A percentile compares a stretch with the other conserved stretches of the same genome.
phyloP scores from a whole-genome alignment of 2,797 vertebrate species.

The Corythornis leucogaster region DNA sequence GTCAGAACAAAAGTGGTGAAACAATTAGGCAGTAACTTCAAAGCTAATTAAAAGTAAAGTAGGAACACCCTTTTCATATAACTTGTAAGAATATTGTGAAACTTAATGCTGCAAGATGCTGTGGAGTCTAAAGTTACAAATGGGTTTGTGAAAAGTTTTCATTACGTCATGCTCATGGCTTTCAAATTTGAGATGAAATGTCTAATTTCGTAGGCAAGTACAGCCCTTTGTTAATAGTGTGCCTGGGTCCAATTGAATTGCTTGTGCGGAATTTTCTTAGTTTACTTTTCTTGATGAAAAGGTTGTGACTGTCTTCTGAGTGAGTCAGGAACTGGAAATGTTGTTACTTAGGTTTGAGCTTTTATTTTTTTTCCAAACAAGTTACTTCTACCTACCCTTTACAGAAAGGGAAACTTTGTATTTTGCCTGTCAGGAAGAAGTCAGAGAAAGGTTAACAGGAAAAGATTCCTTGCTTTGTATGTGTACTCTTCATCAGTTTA shows the following conservation, averaged over 20 bases:
- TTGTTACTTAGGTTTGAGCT: background rate
- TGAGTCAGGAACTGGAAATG: background rate
- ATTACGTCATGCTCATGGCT: background rate
- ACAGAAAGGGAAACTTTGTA: background rate
- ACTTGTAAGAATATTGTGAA: fast-evolving
- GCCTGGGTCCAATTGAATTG: background rate
- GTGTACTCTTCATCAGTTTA: background rate
- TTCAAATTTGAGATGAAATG: background rate
- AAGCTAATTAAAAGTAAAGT: background rate
- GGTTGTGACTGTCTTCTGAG: background rate
- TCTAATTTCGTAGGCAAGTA: background rate
- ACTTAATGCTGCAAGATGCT: background rate
- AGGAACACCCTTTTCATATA: background rate
- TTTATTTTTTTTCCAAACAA: background rate
- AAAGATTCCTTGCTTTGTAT: background rate
- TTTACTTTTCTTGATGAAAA: background rate
- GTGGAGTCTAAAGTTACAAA: background rate
- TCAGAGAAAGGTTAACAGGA: background rate
- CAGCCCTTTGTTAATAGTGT: background rate
- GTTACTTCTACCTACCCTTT: background rate
- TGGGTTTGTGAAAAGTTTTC: background rate
- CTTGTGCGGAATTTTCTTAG: background rate
- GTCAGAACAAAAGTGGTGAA: background rate
- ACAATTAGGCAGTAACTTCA: background rate
- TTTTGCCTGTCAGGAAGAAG: background rate